These are phyloP conservation scores for Dascyllus trimaculatus DNA, from an alignment of 2,113 vertebrate species.

Conservation along the genomic window DNA sequence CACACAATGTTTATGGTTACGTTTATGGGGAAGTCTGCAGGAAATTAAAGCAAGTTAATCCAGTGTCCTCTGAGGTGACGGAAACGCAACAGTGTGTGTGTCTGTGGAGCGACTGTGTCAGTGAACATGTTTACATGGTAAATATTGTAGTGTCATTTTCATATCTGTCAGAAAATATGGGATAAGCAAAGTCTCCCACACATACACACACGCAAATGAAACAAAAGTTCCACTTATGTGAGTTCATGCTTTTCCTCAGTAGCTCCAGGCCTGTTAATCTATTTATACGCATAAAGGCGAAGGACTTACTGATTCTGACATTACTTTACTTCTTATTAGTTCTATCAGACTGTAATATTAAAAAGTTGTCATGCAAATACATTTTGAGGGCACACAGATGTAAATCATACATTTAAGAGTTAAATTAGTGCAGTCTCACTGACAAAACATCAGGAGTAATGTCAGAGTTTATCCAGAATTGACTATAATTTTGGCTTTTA, in stretches of 20 bases:
- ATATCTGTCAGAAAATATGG: constrained; percentile 36
- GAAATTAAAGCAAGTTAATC: neutral
- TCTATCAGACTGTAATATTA: too few species aligned
- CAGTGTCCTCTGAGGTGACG: neutral
- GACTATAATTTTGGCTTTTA: too few species aligned
- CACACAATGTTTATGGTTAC: neutral
- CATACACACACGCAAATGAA: neutral
- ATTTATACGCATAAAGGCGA: neutral
- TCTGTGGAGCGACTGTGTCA: constrained; percentile 26
- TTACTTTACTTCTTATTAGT: too few species aligned
- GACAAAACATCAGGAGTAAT: neutral
- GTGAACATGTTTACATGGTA: constrained; percentile 65
- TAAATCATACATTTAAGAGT: too few species aligned
- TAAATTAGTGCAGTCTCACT: too few species aligned
- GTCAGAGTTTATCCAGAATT: neutral
- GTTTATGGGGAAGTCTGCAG: neutral
- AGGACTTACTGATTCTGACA: neutral
- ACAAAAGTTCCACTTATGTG: neutral
- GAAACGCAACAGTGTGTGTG: neutral
- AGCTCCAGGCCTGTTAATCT: neutral
- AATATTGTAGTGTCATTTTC: constrained; percentile 65
- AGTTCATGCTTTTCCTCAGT: neutral
- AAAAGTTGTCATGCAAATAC: too few species aligned
- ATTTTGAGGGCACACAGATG: too few species aligned
- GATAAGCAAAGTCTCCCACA: constrained; percentile 27